Percentiles rank a stretch among this genome's conserved stretches.
Evolutionary conservation across 2,797 vertebrate species (phyloP).

Genomic region (Sus cebifrons): DNA sequence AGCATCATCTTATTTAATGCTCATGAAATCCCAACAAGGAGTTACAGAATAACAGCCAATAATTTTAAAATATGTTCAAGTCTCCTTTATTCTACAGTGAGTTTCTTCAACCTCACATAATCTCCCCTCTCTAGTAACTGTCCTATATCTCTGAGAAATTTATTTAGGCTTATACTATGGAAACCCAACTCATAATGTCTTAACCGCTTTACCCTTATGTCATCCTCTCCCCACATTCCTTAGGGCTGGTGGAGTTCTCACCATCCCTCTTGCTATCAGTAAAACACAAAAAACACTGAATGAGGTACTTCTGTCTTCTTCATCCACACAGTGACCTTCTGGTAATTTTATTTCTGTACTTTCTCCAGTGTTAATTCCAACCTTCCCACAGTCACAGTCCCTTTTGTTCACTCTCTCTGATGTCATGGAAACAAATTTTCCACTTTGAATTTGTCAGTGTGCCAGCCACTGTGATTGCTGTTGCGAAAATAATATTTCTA

Average conservation of each 20-base stretch:
- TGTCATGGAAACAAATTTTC: background rate
- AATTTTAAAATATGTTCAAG: background rate
- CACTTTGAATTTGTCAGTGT: background rate
- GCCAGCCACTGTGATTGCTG: background rate
- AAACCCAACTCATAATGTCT: background rate
- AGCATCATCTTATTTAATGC: background rate
- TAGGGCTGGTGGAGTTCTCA: background rate
- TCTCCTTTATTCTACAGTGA: background rate
- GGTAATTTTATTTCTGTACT: background rate
- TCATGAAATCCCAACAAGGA: background rate
- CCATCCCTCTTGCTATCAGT: background rate
- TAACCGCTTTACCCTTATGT: background rate
- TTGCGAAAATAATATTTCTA: background rate
- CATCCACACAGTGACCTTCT: background rate
- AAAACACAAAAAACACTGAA: background rate
- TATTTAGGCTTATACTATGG: background rate
- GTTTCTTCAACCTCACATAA: background rate
- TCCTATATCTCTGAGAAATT: background rate
- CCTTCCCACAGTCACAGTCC: background rate
- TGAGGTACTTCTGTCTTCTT: background rate
- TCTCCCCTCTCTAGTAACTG: background rate
- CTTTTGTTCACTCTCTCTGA: background rate
- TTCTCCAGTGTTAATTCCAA: background rate
- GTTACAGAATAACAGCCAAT: background rate
- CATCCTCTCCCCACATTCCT: background rate